Base-by-base conservation (phyloP, 2,888 invertebrate genomes). In the Heteropelma amictum region DNA sequence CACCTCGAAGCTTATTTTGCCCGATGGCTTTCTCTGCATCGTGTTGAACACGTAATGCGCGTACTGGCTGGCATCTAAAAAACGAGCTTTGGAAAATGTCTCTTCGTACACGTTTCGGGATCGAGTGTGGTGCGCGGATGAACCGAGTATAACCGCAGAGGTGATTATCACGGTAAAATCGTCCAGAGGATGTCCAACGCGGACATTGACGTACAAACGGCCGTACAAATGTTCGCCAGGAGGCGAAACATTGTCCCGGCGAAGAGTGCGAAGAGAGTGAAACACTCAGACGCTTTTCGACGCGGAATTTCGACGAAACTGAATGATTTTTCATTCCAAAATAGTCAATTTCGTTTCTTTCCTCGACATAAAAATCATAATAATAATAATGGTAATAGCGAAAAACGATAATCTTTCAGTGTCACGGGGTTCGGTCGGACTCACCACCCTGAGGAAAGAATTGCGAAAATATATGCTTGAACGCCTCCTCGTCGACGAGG, bases 41-140 rank as follows among this genome's bases (percentile, higher is more conserved):
- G 97, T 96, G 90, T 96, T 96, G 92, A 97, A 97, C 64, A 97
- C 97, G 88, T 94, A 95, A 87, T 97, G 96, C 12, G 97, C 97
- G 89, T 97, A 97, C 85, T 95, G 94, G 61, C 94, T 93, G 35
- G 97, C 95, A 90, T 97, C 97, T 96, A 38, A 92, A 61, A 35
- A 61, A 68, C 56, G 49, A 35, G 23, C 14, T 17, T 12, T 3
- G n/a, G n/a, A n/a, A n/a, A n/a, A n/a, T n/a, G n/a, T n/a, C n/a
- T n/a, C n/a, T n/a, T n/a, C n/a, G n/a, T n/a, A n/a, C n/a, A n/a
- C n/a, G n/a, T n/a, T n/a, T n/a, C n/a, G n/a, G n/a, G n/a, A n/a
- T n/a, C n/a, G n/a, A 38, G 12, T 6, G 28, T 38, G n/a, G 17
- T 10, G 5, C n/a, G 10, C 14, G 30, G 33, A 28, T 38, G 30